Base-by-base conservation (phyloP, 1,140 invertebrate genomes). In the Maniola jurtina region DNA sequence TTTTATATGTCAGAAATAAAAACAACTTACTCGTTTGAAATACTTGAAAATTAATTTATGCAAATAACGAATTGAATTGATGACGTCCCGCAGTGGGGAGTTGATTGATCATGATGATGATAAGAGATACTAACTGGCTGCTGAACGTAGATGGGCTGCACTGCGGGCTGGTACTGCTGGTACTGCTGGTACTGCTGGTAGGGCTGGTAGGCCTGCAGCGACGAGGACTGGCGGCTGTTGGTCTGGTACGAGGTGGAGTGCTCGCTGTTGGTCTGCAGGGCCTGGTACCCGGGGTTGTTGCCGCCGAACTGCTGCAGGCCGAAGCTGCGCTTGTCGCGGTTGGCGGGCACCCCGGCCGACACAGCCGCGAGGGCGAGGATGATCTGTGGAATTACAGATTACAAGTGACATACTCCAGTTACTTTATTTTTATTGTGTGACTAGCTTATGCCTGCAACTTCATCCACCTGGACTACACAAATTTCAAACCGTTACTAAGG, bases 321-420 rank as follows among this genome's bases (percentile, higher is more conserved):
- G 57, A n/a, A 64, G 64, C 64, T 70, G 54, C 75, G 66, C 64
- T 72, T 77, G 25, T 61, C 56, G 9, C 73, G 72, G 33, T 11
- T 11, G 9, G 63, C 64, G 6, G 64, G 45, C 0, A 11, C 66
- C 47, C 66, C 9, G 64, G 70, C 45, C 25, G 63, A 48, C 59
- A 42, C 42, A 48, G 60, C 59, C 8, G 65, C 57, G 6, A 65
- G 11, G n/a, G 66, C 66, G 0, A 74, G 50, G 13, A 71, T 48
- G 35, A 74, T 64, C 72, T 74, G 56, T 15, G 16, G 8, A 40
- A 54, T n/a, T n/a, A 4, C 45, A 50, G 13, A 34, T 48, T n/a
- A 47, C 25, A 25, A 25, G 25, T 25, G 1, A n/a, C n/a, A n/a
- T n/a, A 25, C 25, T 25, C 25, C 25, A 25, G 25, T 4, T 1